Evolutionary conservation across 2,888 invertebrate species (phyloP).

Genomic region (Apodemia zela): DNA sequence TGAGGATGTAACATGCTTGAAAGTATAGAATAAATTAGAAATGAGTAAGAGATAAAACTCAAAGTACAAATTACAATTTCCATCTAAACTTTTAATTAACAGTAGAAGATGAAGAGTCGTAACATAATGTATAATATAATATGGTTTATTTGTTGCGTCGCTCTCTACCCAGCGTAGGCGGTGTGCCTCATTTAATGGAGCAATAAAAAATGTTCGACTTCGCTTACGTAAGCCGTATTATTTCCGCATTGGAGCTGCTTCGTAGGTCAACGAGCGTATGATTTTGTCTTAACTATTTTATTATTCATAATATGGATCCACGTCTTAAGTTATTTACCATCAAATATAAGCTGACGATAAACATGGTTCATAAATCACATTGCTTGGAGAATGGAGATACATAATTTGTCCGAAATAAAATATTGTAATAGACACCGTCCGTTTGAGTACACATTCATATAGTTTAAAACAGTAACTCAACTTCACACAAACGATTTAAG

Average conservation of each 20-base stretch:
- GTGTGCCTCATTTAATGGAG: slow-evolving; percentile 77
- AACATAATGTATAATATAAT: not conserved
- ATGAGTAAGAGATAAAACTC: too few species aligned
- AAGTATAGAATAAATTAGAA: too few species aligned
- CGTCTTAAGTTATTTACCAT: not conserved
- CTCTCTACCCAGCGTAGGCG: slow-evolving; percentile 65
- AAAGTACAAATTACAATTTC: not conserved
- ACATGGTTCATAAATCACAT: too few species aligned
- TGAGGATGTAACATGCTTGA: too few species aligned
- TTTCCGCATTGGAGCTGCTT: slow-evolving; percentile 70
- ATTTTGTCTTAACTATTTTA: slow-evolving; percentile 39
- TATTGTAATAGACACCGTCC: too few species aligned
- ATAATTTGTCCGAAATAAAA: too few species aligned
- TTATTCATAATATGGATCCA: slow-evolving; percentile 1
- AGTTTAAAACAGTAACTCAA: too few species aligned
- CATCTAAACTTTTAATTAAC: slow-evolving; percentile 3
- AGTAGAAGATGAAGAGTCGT: slow-evolving; percentile 1
- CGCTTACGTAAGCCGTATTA: slow-evolving; percentile 76
- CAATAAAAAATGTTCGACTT: slow-evolving; percentile 78
- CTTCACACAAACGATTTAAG: too few species aligned
- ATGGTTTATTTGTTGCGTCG: not conserved
- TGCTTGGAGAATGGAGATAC: too few species aligned
- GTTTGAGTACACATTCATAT: too few species aligned
- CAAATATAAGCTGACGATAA: too few species aligned
- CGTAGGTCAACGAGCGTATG: slow-evolving; percentile 64